phyloP scores from a whole-genome alignment of 2,113 vertebrate genomes.

The Panthera leo region DNA sequence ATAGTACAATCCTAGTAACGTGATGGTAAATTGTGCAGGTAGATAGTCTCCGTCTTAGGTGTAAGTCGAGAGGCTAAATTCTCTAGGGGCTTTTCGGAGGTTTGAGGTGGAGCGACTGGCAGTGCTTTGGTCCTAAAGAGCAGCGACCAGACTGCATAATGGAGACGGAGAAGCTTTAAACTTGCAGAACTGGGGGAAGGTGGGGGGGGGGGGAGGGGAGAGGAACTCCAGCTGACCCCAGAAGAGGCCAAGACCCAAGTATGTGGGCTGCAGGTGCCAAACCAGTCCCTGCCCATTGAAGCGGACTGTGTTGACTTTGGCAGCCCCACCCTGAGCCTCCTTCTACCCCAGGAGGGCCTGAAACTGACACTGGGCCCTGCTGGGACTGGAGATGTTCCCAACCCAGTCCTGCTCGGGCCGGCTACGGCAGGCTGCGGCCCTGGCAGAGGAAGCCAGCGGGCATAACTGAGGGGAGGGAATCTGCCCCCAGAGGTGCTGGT shows the following conservation, averaged over 20 bases:
- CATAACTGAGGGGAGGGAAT: accelerated
- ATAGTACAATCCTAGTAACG: too few relatives aligned
- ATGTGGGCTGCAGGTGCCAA: slow-evolving; percentile 59
- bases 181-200: not conserved
- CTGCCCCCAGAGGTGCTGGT: too few relatives aligned
- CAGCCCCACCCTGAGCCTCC: slow-evolving; percentile 34
- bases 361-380: slow-evolving; percentile 58
- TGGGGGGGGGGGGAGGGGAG: too few relatives aligned
- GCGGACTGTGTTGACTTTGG: slow-evolving; percentile 73
- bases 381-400: slow-evolving; percentile 62
- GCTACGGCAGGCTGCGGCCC: not conserved
- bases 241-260: not conserved
- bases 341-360: slow-evolving; percentile 54
- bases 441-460: not conserved
- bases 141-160: accelerated
- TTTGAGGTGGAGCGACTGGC: not conserved
- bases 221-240: slow-evolving; percentile 46
- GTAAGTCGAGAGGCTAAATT: not conserved
- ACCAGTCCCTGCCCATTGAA: slow-evolving; percentile 51
- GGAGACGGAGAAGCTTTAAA: not conserved
- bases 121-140: not conserved
- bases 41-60: too few relatives aligned
- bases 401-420: slow-evolving; percentile 25
- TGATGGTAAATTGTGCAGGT: accelerated
- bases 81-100: not conserved